Evolutionary conservation across 2,888 invertebrate species (phyloP), one percentile per base, ranked within the genome.

Genomic region (Chymomyza caudatula): DNA sequence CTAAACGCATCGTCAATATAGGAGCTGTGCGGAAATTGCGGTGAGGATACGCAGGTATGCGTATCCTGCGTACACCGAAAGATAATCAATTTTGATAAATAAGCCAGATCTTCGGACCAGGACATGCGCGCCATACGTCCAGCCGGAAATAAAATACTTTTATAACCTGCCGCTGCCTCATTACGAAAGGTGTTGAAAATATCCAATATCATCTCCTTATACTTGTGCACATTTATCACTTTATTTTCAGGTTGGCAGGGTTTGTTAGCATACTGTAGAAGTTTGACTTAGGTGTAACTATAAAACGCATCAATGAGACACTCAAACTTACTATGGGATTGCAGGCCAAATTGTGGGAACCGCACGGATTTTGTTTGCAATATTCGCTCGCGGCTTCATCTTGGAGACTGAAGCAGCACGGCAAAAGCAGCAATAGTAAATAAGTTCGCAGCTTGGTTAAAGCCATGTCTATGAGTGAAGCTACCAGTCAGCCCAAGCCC

Each of bases 51-150:
- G 42, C 78, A 78, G 1, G 67, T 56, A 2, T 15, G 22, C 0
- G 20, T 29, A 11, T 51, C 1, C 0, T 56, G 52, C 0, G 2
- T 0, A 22, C 78, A 78, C 17, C 20, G 54, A 22, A 13, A 42
- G 0, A 76, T 53, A 15, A 65, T 67, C 4, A 71, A 19, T 1
- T 20, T 4, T 0, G 78, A 72, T 25, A 78, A 73, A 0, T 13
- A 8, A 6, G 73, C 76, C 58, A 78, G 60, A 25, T 78, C 74
- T 0, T 37, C n/a, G 13, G 78, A 78, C 78, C 78, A 78, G 15
- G 5, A 23, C 74, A 78, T 74, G 2, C 74, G 65, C 0, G 76
- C 69, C n/a, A n/a, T n/a, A n/a, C n/a, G n/a, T n/a, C n/a, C n/a
- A n/a, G n/a, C n/a, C 6, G 76, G 71, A 22, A 60, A 43, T 22